Evolutionary conservation across 2,797 vertebrate species (phyloP), one percentile per base, ranked within the genome.

Genomic region (Tokudaia muenninki): DNA sequence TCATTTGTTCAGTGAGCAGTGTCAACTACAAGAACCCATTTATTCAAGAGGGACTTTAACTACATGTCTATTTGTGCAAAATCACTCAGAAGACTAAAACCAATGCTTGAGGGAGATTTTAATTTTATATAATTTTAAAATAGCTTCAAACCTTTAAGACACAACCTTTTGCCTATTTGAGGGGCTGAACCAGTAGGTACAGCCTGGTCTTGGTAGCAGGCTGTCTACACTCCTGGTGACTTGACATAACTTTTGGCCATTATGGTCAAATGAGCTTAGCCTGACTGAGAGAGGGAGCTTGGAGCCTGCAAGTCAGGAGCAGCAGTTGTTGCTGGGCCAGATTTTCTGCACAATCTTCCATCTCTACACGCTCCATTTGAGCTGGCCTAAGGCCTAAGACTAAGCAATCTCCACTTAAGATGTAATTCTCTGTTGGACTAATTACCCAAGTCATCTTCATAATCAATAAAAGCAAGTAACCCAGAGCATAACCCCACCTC

Each of bases 401-500:
- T 29, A 2, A 92, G 55, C 82, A 89, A 89, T 83, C 14, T 87
- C 44, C 82, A 90, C 91, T 81, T 80, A 78, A 94, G 83, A 90
- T 84, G 87, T 0, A 0, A 50, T 63, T 84, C 91, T 95, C 91
- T 59, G 4, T 57, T 89, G 97, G 91, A 72, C 87, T 97, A 92
- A 91, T 97, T 97, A 97, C 6, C 78, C 0, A 0, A 52, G 63
- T 72, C 92, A 91, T 95, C 92, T 91, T 91, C 57, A 78, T 34
- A 87, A 90, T 78, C 63, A 87, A 95, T 67, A 65, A 89, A 91
- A 89, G 57, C 91, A 95, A 83, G 63, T 26, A 95, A 94, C 75
- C 31, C 10, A 50, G 79, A 59, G 12, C 14, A 77, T n/a, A 41
- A 34, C 8, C 87, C 0, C 3, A 11, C 8, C 57, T 57, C 77